These are phyloP conservation scores for Bombus waltoni DNA, from an alignment of 1,140 invertebrate genomes.

Conservation along the genomic window DNA sequence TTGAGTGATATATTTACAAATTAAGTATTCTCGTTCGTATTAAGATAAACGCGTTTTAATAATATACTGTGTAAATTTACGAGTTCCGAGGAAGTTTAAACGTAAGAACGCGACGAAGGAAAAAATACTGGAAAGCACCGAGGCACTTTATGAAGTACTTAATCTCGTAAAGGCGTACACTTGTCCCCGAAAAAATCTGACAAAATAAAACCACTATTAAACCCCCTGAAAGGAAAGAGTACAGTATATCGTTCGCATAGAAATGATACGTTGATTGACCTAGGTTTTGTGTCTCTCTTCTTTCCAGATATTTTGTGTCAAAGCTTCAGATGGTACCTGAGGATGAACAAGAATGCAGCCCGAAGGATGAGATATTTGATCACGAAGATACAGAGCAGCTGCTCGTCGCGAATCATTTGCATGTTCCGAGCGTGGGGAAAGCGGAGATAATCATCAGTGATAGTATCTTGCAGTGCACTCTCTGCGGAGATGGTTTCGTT, in stretches of 20 bases:
- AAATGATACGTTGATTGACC: conserved; percentile 67
- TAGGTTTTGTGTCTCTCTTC: conserved; percentile 76
- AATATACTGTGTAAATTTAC: not conserved
- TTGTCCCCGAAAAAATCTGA: conserved; percentile 34
- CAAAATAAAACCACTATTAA: conserved; percentile 14
- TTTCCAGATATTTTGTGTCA: conserved; percentile 81
- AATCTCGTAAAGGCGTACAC: conserved; percentile 24
- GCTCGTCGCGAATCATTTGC: conserved; percentile 60
- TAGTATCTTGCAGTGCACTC: conserved; percentile 67
- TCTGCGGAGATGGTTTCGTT: conserved; percentile 79
- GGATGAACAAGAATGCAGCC: conserved; percentile 62
- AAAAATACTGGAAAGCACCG: conserved; percentile 60
- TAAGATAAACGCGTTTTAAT: not conserved
- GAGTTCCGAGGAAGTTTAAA: not conserved
- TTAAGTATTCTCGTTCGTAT: too few species aligned
- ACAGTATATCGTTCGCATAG: conserved; percentile 33
- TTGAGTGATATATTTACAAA: not conserved
- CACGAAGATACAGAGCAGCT: conserved; percentile 68
- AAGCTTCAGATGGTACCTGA: conserved; percentile 71
- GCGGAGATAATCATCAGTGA: conserved; percentile 61
- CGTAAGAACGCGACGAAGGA: conserved; percentile 39
- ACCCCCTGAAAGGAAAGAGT: conserved; percentile 28
- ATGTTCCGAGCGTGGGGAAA: conserved; percentile 58
- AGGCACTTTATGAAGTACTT: conserved; percentile 53
- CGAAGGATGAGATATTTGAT: conserved; percentile 68